Evolutionary conservation across 2,888 invertebrate species (phyloP).

Genomic region (Epicampocera succincta): DNA sequence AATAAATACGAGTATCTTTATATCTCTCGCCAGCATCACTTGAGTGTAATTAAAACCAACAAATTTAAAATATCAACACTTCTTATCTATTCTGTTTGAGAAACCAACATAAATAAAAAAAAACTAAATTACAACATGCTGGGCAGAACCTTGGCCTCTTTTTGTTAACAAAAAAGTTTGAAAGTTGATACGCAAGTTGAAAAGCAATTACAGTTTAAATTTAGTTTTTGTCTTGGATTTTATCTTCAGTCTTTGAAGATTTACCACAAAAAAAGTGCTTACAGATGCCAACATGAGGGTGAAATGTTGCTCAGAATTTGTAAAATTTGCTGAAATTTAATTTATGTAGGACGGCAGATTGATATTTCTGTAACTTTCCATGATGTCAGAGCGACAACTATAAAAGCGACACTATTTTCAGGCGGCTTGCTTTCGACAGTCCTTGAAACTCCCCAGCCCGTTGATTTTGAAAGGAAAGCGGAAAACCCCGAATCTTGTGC

Average conservation of each 20-base stretch:
- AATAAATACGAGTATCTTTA: neutral
- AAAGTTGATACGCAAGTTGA: neutral
- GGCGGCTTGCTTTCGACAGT: no score
- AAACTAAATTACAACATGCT: neutral
- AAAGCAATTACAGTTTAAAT: constrained; percentile 20
- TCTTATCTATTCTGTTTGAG: neutral
- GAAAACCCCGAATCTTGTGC: no score
- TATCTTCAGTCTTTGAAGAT: constrained; percentile 1
- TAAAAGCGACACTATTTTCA: no score
- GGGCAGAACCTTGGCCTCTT: constrained; percentile 29
- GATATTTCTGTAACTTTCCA: no score
- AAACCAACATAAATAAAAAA: neutral
- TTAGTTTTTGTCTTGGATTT: neutral
- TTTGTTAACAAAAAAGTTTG: constrained; percentile 2
- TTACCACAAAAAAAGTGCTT: neutral
- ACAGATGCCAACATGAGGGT: neutral
- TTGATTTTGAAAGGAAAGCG: no score
- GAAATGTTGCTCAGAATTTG: neutral
- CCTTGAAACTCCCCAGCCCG: no score
- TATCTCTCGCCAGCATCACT: neutral
- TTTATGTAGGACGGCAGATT: no score
- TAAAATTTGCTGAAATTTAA: no score
- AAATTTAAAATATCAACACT: neutral
- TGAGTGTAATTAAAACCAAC: neutral
- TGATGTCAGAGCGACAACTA: no score